Conservation (phyloP, 2,113 vertebrate species). For the Coracopsis vasa region DNA sequence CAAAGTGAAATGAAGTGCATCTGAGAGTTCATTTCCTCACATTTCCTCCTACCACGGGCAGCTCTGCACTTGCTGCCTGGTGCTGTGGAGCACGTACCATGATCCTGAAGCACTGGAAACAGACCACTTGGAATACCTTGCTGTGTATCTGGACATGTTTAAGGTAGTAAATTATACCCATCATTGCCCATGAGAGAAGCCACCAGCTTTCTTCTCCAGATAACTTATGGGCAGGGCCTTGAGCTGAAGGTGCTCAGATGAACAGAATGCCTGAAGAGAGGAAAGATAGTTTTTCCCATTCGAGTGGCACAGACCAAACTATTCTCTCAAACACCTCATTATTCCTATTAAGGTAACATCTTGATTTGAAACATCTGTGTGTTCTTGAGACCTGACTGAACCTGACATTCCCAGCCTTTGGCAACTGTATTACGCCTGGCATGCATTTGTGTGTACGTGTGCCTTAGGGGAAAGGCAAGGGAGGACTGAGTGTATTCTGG, state of each 20-base stretch:
- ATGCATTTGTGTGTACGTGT: neutral
- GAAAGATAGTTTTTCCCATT: conserved; percentile 41
- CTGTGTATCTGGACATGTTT: neutral
- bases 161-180: neutral
- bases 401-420: conserved; percentile 63
- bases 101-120: neutral
- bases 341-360: conserved; percentile 71
- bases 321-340: conserved; percentile 66
- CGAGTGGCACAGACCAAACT: conserved; percentile 46
- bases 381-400: conserved; percentile 71
- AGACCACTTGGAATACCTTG: neutral
- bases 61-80: neutral
- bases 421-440: conserved; percentile 68
- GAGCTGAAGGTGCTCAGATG: neutral
- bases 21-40: neutral
- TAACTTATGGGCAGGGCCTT: neutral
- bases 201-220: neutral
- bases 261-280: neutral
- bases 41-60: neutral
- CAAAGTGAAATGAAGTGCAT: neutral
- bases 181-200: neutral
- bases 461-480: neutral
- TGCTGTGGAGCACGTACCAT: fast-evolving
- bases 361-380: conserved; percentile 78
- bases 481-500: neutral